Conservation (phyloP, 2,113 vertebrate genomes). For the Halcyon malimbica region DNA sequence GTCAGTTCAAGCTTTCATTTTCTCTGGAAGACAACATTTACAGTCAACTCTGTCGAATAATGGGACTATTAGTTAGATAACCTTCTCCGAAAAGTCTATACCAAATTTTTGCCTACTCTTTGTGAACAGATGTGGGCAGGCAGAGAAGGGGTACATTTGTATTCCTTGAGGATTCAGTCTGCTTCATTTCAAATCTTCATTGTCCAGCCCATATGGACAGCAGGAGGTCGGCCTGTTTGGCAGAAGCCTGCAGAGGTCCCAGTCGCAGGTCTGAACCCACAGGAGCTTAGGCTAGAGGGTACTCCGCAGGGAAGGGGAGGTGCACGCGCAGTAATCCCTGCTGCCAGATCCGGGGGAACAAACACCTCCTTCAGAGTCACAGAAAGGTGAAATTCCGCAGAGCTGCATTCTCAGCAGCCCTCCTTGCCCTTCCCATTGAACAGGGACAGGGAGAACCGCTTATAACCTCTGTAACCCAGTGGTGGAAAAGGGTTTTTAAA, state of each 20-base stretch:
- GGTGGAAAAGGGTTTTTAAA: background rate
- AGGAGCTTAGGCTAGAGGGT: accelerated
- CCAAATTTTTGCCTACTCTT: background rate
- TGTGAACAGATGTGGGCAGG: background rate
- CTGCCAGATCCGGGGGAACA: background rate
- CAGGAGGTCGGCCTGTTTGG: accelerated
- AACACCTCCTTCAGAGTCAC: background rate
- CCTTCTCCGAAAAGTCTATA: background rate
- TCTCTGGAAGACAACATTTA: background rate
- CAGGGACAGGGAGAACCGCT: background rate
- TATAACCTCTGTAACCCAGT: background rate
- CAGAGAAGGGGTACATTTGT: background rate
- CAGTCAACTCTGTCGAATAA: background rate
- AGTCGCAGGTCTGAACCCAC: accelerated
- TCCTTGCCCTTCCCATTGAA: background rate
- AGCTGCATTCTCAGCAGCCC: background rate
- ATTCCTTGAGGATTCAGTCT: background rate
- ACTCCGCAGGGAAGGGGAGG: background rate
- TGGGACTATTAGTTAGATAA: background rate
- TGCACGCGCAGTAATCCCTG: accelerated
- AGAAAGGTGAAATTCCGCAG: background rate
- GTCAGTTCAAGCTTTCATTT: background rate
- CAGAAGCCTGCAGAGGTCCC: background rate
- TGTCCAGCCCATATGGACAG: accelerated
- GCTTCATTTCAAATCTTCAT: background rate